A percentile compares a stretch with the other conserved stretches of the same genome.
Evolutionary conservation across 2,113 vertebrate species (phyloP).

Genomic region (Cheirogaleus medius): DNA sequence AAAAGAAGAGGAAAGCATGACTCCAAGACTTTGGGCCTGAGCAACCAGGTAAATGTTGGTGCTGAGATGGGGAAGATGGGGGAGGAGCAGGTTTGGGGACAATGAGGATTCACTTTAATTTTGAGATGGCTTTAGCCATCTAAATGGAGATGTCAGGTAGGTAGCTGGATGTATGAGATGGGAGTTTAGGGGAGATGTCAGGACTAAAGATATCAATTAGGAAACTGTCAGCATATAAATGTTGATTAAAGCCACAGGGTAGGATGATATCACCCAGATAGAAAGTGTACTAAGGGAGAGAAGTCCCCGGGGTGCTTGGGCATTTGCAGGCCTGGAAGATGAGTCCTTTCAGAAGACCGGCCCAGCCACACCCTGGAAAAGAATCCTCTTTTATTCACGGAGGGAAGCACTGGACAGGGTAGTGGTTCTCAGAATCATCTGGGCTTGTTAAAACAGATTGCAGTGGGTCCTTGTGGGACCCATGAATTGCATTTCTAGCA

Average conservation of each 20-base stretch:
- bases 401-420: background rate
- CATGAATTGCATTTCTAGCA: background rate
- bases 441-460: background rate
- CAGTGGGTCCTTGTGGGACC: background rate
- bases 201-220: conserved; percentile 48
- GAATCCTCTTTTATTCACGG: background rate
- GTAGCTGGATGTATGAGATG: conserved; percentile 39
- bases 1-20: background rate
- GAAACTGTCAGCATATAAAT: conserved; percentile 53
- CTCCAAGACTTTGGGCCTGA: background rate
- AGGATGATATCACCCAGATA: conserved; percentile 34
- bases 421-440: background rate
- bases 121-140: background rate
- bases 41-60: background rate
- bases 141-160: conserved; percentile 46
- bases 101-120: conserved; percentile 35
- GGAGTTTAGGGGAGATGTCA: conserved; percentile 54
- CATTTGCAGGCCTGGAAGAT: background rate
- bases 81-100: background rate
- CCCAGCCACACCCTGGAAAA: background rate
- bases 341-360: background rate
- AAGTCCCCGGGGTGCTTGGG: background rate
- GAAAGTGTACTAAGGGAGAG: background rate
- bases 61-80: background rate
- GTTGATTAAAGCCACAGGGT: background rate